phyloP scores from a whole-genome alignment of 2,113 vertebrate species.

The Sylvietta virens region DNA sequence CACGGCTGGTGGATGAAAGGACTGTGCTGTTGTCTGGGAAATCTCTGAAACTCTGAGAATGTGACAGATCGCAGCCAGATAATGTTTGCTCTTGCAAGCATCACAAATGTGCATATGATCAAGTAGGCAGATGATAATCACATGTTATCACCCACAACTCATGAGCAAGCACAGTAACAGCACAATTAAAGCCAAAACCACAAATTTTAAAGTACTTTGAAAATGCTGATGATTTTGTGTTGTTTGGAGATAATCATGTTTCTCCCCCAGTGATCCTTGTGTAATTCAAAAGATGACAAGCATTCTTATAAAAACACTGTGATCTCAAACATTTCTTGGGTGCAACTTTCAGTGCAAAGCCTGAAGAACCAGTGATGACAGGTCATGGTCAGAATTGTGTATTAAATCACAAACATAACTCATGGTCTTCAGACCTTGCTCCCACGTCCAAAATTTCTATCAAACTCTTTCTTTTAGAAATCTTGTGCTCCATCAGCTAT shows the following conservation, averaged over 20 bases:
- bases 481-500: neutral
- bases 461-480: neutral
- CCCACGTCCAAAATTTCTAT: neutral
- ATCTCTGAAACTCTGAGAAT: neutral
- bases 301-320: neutral
- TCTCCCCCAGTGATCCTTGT: neutral
- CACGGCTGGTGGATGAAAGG: neutral
- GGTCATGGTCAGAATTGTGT: neutral
- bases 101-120: slow-evolving; percentile 48
- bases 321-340: neutral
- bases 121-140: slow-evolving; percentile 58
- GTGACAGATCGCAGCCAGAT: slow-evolving; percentile 36
- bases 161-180: slow-evolving; percentile 38
- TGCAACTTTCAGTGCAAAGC: neutral
- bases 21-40: slow-evolving; percentile 44
- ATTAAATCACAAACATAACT: neutral
- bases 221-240: neutral
- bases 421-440: neutral
- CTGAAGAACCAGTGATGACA: neutral
- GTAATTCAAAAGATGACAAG: neutral
- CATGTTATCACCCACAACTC: slow-evolving; percentile 40
- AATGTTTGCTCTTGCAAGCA: slow-evolving; percentile 18
- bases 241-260: slow-evolving; percentile 1
- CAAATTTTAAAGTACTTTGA: neutral
- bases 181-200: slow-evolving; percentile 33